A percentile compares a stretch with the other conserved stretches of the same genome.
These are phyloP conservation scores for Eupeodes luniger DNA, from an alignment of 2,888 invertebrate genomes.

Conservation along the genomic window DNA sequence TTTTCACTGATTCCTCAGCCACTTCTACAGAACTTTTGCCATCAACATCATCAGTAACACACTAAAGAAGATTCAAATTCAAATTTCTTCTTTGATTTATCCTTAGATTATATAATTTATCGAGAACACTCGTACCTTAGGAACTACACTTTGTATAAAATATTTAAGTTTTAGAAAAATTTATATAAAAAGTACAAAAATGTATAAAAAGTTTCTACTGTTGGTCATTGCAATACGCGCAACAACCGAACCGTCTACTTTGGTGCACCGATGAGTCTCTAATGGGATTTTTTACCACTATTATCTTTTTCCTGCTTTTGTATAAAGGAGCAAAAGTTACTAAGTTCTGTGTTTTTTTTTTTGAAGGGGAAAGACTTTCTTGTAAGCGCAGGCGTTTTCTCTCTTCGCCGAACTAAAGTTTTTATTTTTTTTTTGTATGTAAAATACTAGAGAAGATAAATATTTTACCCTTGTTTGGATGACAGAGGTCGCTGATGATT, in stretches of 20 bases:
- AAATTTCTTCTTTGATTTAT: background rate
- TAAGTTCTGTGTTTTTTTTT: background rate
- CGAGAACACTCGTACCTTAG: constrained; percentile 18
- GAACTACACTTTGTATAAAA: constrained; percentile 63
- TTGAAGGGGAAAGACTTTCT: constrained; percentile 42
- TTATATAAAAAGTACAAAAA: constrained; percentile 71
- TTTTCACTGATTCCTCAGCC: constrained; percentile 66
- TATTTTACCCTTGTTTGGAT: constrained; percentile 41
- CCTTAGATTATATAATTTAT: constrained; percentile 8
- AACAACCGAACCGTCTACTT: constrained; percentile 74
- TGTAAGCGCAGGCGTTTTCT: constrained; percentile 62
- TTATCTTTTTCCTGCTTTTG: constrained; percentile 24
- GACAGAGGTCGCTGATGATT: constrained; percentile 72
- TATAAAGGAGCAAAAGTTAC: constrained; percentile 20
- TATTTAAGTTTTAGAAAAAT: constrained; percentile 53
- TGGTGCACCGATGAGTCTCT: constrained; percentile 61
- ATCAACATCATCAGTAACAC: constrained; percentile 7
- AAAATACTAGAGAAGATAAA: background rate
- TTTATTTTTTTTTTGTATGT: too few relatives aligned
- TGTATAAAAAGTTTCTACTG: constrained; percentile 57
- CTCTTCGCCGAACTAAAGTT: constrained; percentile 11
- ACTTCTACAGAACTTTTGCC: constrained; percentile 26
- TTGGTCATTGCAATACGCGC: constrained; percentile 66
- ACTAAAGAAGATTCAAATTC: constrained; percentile 4
- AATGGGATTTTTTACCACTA: constrained; percentile 63